Evolutionary conservation across 2,888 invertebrate species (phyloP).

Genomic region (Perdita meconis): DNA sequence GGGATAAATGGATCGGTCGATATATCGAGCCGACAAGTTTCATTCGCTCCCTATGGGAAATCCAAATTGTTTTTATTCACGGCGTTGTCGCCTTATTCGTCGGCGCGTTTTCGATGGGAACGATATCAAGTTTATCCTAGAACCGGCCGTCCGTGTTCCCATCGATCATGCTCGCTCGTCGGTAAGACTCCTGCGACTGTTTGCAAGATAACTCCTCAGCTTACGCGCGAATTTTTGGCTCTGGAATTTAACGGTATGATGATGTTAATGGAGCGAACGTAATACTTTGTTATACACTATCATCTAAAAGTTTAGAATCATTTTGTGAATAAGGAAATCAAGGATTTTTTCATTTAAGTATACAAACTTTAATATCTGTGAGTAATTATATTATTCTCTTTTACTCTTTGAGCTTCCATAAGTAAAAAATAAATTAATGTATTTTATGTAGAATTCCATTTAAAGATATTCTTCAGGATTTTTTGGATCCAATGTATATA

Average conservation of each 20-base stretch:
- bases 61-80: conserved; percentile 32
- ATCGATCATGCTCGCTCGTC: conserved; percentile 47
- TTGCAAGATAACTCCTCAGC: conserved; percentile 13
- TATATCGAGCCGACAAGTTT: conserved; percentile 12
- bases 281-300: no score
- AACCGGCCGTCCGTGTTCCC: conserved; percentile 18
- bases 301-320: no score
- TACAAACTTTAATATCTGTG: no score
- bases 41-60: not conserved
- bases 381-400: no score
- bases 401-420: no score
- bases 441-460: no score
- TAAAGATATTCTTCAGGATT: no score
- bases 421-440: no score
- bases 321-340: no score
- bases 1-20: conserved; percentile 1
- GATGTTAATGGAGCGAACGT: no score
- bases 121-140: conserved; percentile 50
- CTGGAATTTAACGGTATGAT: conserved; percentile 6
- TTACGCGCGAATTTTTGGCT: conserved; percentile 21
- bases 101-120: conserved; percentile 37
- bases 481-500: no score
- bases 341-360: no score
- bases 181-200: conserved; percentile 5
- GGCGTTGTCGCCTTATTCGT: conserved; percentile 5